These are phyloP conservation scores for Bothrops jararaca DNA, from an alignment of 2,113 vertebrate genomes.

Conservation along the genomic window DNA sequence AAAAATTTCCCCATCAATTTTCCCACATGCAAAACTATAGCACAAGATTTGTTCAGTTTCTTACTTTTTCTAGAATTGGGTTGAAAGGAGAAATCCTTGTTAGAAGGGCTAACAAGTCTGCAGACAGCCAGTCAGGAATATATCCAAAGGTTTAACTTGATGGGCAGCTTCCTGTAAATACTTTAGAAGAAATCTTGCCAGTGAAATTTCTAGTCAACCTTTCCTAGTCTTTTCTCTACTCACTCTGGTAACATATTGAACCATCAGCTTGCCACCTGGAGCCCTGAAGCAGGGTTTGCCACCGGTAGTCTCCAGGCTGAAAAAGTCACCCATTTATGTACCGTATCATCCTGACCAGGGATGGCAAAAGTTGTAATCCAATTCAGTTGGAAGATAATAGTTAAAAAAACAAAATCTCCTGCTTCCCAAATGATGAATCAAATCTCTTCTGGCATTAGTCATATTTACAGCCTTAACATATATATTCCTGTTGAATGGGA, in stretches of 20 bases:
- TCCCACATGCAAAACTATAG: neutral
- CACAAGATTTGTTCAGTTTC: neutral
- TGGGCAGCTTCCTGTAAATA: neutral
- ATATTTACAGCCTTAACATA: neutral
- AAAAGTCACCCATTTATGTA: neutral
- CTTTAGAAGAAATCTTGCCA: neutral
- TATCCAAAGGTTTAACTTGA: neutral
- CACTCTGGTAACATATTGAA: neutral
- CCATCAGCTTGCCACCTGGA: neutral
- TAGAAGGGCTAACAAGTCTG: neutral
- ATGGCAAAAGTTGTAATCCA: neutral
- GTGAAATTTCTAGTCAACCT: neutral
- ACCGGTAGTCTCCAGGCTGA: neutral
- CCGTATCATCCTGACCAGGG: neutral
- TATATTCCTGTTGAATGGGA: too few relatives aligned
- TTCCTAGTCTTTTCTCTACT: neutral
- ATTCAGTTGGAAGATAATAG: neutral
- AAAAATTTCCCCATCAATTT: neutral
- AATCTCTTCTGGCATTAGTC: neutral
- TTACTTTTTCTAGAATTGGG: neutral
- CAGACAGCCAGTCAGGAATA: neutral
- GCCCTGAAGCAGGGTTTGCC: neutral
- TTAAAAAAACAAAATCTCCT: neutral
- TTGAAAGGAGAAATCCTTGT: neutral
- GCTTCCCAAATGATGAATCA: neutral